Conservation (phyloP, 1,140 invertebrate genomes). For the Musca domestica region DNA sequence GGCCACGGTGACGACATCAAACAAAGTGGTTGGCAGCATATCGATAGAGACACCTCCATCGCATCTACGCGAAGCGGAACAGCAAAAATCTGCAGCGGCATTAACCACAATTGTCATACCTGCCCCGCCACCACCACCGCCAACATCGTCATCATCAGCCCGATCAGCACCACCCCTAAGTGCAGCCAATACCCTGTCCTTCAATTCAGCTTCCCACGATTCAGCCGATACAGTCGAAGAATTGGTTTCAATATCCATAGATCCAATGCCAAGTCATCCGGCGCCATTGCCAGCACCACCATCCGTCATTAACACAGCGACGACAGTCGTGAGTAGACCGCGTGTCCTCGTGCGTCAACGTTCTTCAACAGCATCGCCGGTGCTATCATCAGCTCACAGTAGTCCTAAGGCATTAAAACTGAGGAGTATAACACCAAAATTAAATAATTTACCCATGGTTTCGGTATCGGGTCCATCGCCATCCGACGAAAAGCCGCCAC, state of each 20-base stretch:
- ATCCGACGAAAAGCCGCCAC: constrained; percentile 62
- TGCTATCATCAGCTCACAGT: constrained; percentile 56
- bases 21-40: constrained; percentile 49
- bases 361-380: constrained; percentile 55
- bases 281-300: neutral
- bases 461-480: constrained; percentile 70
- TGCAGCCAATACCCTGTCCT: constrained; percentile 16
- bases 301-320: constrained; percentile 60
- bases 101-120: constrained; percentile 33
- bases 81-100: constrained; percentile 30
- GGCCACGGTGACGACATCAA: constrained; percentile 45
- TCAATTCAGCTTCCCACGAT: constrained; percentile 36
- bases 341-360: constrained; percentile 55
- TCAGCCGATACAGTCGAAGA: constrained; percentile 50
- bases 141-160: constrained; percentile 29
- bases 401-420: constrained; percentile 45
- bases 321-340: constrained; percentile 56
- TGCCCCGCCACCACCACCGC: constrained; percentile 30
- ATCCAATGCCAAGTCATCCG: neutral
- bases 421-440: constrained; percentile 58
- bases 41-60: constrained; percentile 48
- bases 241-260: constrained; percentile 32
- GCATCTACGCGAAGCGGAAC: constrained; percentile 43
- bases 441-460: constrained; percentile 70
- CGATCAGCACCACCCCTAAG: constrained; percentile 34